A percentile compares a stretch with the other conserved stretches of the same genome.
phyloP scores from a whole-genome alignment of 2,113 vertebrate species.

The Climacteris rufus region DNA sequence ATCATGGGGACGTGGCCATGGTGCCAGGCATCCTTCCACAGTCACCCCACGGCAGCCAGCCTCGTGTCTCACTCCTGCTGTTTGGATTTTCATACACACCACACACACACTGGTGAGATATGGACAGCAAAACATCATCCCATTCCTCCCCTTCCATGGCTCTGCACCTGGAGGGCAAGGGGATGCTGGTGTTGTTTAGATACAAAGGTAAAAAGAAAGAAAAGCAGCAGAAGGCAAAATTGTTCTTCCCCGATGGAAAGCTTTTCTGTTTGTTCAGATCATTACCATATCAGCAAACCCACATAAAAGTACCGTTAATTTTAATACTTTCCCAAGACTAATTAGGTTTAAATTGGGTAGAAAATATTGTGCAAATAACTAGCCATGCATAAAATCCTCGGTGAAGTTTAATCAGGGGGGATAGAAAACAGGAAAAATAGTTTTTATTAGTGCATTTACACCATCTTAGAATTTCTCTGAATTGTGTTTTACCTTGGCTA shows the following conservation, averaged over 20 bases:
- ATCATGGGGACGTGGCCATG: fast-evolving
- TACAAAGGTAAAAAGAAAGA: not conserved
- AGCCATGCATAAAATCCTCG: not conserved
- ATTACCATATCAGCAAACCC: not conserved
- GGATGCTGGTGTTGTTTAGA: not conserved
- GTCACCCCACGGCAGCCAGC: not conserved
- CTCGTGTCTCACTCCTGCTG: not conserved
- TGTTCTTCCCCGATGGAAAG: not conserved
- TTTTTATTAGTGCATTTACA: constrained; percentile 40
- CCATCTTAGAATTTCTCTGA: constrained; percentile 63
- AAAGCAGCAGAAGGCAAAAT: not conserved
- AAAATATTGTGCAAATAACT: constrained; percentile 27
- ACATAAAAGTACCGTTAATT: not conserved
- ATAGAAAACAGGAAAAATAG: not conserved
- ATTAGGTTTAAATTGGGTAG: constrained; percentile 57
- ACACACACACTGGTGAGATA: fast-evolving
- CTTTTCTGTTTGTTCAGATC: constrained; percentile 23
- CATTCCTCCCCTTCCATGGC: not conserved
- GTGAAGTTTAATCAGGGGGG: not conserved
- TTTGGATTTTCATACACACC: fast-evolving
- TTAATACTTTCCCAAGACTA: constrained; percentile 33
- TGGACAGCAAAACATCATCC: fast-evolving
- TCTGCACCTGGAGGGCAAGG: not conserved
- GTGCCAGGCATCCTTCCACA: not conserved
- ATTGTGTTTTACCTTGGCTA: constrained; percentile 73